Percentiles rank a stretch among this genome's conserved stretches.
Evolutionary conservation across 2,888 invertebrate species (phyloP).

Genomic region (Meloe dianella): DNA sequence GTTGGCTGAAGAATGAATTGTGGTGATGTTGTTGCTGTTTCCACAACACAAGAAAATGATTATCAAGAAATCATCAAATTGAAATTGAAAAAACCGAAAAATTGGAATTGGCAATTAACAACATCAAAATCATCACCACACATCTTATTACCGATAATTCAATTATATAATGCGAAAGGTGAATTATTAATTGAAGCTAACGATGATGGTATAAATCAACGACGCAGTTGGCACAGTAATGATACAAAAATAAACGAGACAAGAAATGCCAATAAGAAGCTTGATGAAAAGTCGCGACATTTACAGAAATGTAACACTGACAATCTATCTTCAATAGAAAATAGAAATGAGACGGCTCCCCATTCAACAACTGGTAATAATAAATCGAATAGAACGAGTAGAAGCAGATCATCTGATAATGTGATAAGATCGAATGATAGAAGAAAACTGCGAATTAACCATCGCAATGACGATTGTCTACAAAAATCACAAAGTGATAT

Average conservation of each 20-base stretch:
- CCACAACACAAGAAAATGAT: slow-evolving; percentile 28
- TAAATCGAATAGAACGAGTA: background rate
- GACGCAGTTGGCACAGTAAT: slow-evolving; percentile 53
- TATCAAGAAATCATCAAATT: slow-evolving; percentile 64
- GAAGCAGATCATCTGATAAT: background rate
- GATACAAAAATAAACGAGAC: slow-evolving; percentile 23
- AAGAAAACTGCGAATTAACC: background rate
- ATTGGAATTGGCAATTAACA: slow-evolving; percentile 70
- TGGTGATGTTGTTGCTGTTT: no score
- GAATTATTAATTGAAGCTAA: slow-evolving; percentile 68
- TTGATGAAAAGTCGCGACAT: slow-evolving; percentile 21
- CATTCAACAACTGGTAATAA: background rate
- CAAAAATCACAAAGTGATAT: slow-evolving; percentile 1
- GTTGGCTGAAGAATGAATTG: slow-evolving; percentile 18
- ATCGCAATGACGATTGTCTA: background rate
- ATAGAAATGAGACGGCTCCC: background rate
- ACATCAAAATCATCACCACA: slow-evolving; percentile 69
- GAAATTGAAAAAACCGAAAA: slow-evolving; percentile 67
- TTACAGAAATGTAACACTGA: slow-evolving; percentile 43
- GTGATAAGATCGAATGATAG: background rate
- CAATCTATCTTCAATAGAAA: slow-evolving; percentile 18
- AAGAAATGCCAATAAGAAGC: slow-evolving; percentile 27
- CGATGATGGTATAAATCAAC: slow-evolving; percentile 62
- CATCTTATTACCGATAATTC: slow-evolving; percentile 66
- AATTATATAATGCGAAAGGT: slow-evolving; percentile 69